Conservation (phyloP, 2,797 vertebrate species). For the Coreius guichenoti region DNA sequence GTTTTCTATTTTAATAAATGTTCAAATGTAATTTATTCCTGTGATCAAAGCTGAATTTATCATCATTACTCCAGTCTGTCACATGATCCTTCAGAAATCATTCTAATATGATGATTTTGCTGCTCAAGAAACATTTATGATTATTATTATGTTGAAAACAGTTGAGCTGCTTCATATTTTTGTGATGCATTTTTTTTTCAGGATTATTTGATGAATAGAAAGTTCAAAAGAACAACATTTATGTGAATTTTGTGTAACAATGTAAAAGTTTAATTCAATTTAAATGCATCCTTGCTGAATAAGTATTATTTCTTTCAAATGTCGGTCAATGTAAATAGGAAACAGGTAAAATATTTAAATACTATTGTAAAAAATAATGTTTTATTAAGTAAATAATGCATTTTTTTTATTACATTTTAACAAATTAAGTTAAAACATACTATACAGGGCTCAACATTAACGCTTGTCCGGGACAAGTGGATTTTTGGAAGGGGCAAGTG, state of each 20-base stretch:
- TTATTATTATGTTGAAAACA: not conserved
- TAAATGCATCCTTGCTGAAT: not conserved
- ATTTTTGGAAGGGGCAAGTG: no score
- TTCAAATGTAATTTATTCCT: not conserved
- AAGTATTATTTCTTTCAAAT: not conserved
- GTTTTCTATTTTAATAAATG: not conserved
- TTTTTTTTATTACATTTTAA: not conserved
- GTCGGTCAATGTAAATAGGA: not conserved
- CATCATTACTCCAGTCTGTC: slow-evolving; percentile 5
- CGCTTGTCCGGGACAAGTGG: no score
- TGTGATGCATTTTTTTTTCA: not conserved
- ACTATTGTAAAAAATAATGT: not conserved
- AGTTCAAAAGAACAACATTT: not conserved
- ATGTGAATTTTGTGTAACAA: not conserved
- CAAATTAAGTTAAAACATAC: not conserved
- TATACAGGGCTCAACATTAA: no score
- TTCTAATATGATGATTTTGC: not conserved
- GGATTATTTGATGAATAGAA: not conserved
- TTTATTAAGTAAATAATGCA: not conserved
- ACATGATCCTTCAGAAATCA: not conserved
- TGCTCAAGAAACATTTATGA: not conserved
- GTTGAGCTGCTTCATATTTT: not conserved
- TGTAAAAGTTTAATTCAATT: not conserved
- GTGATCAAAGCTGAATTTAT: not conserved
- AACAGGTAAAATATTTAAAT: not conserved